Conservation (phyloP, 2,797 vertebrate genomes). For the Eptatretus atami region DNA sequence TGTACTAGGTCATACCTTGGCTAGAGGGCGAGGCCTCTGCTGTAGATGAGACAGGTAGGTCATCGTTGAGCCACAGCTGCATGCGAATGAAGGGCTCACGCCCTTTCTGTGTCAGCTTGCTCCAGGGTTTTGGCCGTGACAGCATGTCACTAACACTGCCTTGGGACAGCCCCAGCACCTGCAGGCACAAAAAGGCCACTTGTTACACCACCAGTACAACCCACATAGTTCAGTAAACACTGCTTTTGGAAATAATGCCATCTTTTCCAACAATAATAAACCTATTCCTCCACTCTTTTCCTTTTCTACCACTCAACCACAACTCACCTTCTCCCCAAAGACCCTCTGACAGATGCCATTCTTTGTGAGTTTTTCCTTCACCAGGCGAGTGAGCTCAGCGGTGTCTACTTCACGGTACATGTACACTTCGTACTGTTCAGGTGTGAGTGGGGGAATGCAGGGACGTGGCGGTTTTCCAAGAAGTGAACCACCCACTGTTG, state of each 20-base stretch:
- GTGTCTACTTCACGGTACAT: conserved; percentile 98
- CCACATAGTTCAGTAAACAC: too few species aligned
- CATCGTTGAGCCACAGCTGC: conserved; percentile 86
- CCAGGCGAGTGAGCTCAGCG: conserved; percentile 64
- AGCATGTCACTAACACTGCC: conserved; percentile 97
- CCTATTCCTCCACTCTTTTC: too few species aligned
- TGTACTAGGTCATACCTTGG: not conserved
- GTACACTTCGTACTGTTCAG: conserved; percentile 92
- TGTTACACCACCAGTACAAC: conserved; percentile 11
- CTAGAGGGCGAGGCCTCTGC: conserved; percentile 4
- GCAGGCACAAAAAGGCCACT: conserved; percentile 14
- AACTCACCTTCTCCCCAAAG: conserved; percentile 81
- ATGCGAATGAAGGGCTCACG: conserved; percentile 93
- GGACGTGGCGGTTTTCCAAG: conserved; percentile 50
- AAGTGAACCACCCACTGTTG: conserved; percentile 10
- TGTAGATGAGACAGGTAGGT: conserved; percentile 44
- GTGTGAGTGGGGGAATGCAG: conserved; percentile 64
- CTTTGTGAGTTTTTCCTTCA: conserved; percentile 95
- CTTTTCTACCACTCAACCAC: too few species aligned
- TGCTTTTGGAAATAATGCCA: too few species aligned
- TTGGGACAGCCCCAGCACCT: conserved; percentile 90
- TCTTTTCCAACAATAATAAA: too few species aligned
- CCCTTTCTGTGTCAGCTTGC: conserved; percentile 91
- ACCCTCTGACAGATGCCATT: conserved; percentile 96
- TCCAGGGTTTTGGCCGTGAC: conserved; percentile 85